Evolutionary conservation across 1,140 invertebrate genomes (phyloP), one percentile per base, ranked within the genome.

Genomic region (Argopecten irradians): DNA sequence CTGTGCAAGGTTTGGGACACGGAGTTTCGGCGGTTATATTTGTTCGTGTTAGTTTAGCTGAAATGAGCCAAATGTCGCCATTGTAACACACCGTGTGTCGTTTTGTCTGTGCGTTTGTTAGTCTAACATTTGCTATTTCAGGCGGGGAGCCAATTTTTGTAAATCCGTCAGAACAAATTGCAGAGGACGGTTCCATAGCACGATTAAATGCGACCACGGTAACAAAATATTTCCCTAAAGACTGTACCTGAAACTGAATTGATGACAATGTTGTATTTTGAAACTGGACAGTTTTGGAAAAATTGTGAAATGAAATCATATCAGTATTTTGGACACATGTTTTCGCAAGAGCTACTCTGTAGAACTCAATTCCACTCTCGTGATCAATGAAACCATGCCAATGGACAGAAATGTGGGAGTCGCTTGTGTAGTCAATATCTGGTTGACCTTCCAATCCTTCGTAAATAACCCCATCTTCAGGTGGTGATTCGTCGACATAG

Each of bases 311-410:
- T 5, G 55, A 71, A 71, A 28, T 34, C 34, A 86, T 86, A 82
- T 90, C 34, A 46, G 83, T 28, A 19, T 55, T 83, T 43, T 82
- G 43, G 16, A 91, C 9, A 83, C 92, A 93, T 28, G 32, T 84
- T 14, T 34, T 9, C 22, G 86, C 83, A 34, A 93, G 11, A 8
- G 83, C 89, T 16, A 92, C 89, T 0, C 82, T 84, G 84, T 92
- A 93, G 22, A 90, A 35, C 32, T 85, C 83, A 28, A 93, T 90
- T 8, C 91, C 92, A 88, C 91, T 92, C 88, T 93, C 92, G 39
- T 89, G 91, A 46, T 93, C 92, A 39, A 89, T 86, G 86, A 92
- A 93, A 5, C 92, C 92, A 34, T 90, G 84, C 92, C 91, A 92
- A 71, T 88, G 82, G 32, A 91, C 89, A 39, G 86, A 41, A 33